Conservation (phyloP, 1,140 invertebrate species). For the Bombus affinis region DNA sequence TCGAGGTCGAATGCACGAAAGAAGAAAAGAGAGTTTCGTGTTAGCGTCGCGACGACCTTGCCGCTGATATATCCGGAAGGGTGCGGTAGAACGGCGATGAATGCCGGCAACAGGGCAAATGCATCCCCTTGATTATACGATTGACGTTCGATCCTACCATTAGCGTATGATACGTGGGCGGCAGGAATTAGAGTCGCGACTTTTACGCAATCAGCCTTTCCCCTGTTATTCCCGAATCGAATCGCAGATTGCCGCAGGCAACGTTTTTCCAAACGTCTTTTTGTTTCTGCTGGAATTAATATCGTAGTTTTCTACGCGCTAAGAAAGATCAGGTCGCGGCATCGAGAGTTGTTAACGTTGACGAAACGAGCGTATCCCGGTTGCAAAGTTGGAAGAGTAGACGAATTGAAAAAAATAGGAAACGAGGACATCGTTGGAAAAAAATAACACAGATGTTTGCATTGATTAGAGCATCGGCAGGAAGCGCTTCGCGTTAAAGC, state of each 20-base stretch:
- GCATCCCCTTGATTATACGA: conserved; percentile 79
- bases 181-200: conserved; percentile 13
- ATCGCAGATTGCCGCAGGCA: background rate
- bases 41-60: conserved; percentile 69
- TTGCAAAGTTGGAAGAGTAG: background rate
- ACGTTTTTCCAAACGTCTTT: background rate
- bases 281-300: background rate
- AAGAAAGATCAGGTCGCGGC: background rate
- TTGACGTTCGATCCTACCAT: conserved; percentile 62
- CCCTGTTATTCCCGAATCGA: background rate
- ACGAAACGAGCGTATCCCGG: background rate
- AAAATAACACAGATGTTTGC: background rate
- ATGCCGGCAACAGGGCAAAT: conserved; percentile 73
- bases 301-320: background rate
- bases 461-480: conserved; percentile 46
- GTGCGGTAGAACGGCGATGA: conserved; percentile 75
- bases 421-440: background rate
- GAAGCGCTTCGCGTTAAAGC: background rate
- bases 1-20: background rate
- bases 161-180: conserved; percentile 5
- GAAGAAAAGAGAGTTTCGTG: conserved; percentile 43
- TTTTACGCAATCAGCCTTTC: background rate
- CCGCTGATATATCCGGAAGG: conserved; percentile 75
- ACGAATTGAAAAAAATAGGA: background rate
- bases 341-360: background rate